These are phyloP conservation scores for Drosophila kurseongensis DNA, from an alignment of 1,140 invertebrate genomes.

Conservation along the genomic window DNA sequence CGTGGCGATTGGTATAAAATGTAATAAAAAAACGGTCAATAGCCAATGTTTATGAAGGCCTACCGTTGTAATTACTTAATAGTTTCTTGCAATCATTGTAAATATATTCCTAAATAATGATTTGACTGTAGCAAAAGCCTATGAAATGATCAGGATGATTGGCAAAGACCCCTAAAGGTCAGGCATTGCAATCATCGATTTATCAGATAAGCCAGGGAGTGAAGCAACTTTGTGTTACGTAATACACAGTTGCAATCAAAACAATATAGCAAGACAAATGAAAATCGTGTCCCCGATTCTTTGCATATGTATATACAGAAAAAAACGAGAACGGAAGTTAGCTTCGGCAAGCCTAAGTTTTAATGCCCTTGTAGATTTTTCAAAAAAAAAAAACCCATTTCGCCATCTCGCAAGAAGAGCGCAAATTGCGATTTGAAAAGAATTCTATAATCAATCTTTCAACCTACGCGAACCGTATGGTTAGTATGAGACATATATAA, in stretches of 20 bases:
- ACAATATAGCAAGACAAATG: not conserved
- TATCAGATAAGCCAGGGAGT: slow-evolving; percentile 35
- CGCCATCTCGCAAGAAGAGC: too few species aligned
- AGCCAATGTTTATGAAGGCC: not conserved
- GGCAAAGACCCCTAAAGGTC: slow-evolving; percentile 29
- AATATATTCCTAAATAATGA: slow-evolving; percentile 11
- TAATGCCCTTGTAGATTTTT: too few species aligned
- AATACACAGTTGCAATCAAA: slow-evolving; percentile 19
- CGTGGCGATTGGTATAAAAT: not conserved
- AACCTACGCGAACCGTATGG: too few species aligned
- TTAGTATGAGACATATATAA: too few species aligned
- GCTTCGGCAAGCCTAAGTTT: too few species aligned
- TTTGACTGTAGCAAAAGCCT: not conserved
- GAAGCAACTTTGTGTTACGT: slow-evolving; percentile 19
- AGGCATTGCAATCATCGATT: slow-evolving; percentile 36
- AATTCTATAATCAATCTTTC: too few species aligned
- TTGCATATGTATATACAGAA: too few species aligned
- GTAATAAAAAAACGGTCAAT: slow-evolving; percentile 3
- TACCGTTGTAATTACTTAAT: not conserved
- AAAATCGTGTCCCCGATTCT: not conserved
- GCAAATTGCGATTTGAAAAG: too few species aligned
- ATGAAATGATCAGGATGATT: slow-evolving; percentile 27
- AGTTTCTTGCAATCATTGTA: not conserved
- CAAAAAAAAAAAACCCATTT: too few species aligned
- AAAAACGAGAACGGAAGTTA: too few species aligned